Evolutionary conservation across 2,888 invertebrate genomes (phyloP).

Genomic region (Orthosia gracilis): DNA sequence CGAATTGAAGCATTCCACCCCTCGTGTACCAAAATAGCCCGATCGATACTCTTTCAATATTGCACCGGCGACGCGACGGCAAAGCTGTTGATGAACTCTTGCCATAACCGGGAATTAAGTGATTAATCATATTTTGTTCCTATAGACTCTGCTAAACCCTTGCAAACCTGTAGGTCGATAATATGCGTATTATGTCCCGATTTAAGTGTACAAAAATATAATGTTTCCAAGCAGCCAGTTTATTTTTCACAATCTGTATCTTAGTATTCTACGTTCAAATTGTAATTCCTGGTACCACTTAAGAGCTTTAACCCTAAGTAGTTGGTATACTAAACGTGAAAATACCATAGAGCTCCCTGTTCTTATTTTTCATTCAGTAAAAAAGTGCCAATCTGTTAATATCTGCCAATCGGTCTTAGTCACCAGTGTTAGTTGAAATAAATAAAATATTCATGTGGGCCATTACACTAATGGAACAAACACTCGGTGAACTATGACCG

Average conservation of each 20-base stretch:
- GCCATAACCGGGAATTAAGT: constrained; percentile 13
- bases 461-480: constrained; percentile 5
- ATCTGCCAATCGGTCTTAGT: not conserved
- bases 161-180: not conserved
- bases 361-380: not conserved
- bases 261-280: too few species aligned
- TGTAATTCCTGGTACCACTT: too few species aligned
- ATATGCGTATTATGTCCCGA: too few species aligned
- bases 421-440: not conserved
- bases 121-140: constrained; percentile 14
- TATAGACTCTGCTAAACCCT: constrained; percentile 3
- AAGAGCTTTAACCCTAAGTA: not conserved
- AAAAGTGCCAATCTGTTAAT: not conserved
- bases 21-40: constrained; percentile 16
- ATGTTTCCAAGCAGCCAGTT: too few species aligned
- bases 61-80: constrained; percentile 1
- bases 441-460: not conserved
- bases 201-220: too few species aligned
- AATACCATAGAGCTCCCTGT: too few species aligned
- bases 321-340: too few species aligned
- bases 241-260: too few species aligned
- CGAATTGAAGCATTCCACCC: not conserved
- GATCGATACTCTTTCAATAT: constrained; percentile 34
- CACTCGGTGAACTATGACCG: constrained; percentile 3
- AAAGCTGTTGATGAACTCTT: not conserved